A percentile compares a stretch with the other conserved stretches of the same genome.
These are phyloP conservation scores for Intellagama lesueurii DNA, from an alignment of 2,797 vertebrate species.

Conservation along the genomic window DNA sequence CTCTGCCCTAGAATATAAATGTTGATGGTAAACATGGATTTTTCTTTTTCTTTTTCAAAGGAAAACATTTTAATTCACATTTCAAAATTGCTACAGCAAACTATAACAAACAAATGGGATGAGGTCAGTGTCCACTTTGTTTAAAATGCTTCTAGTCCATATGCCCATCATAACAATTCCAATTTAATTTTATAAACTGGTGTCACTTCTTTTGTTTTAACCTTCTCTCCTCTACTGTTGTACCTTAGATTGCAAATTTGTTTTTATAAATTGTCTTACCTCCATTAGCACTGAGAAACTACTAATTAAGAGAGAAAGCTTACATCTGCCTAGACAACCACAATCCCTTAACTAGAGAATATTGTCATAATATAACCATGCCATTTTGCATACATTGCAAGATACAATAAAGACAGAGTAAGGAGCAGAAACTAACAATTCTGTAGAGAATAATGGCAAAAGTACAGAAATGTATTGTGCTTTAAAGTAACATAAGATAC, in stretches of 20 bases:
- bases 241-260: background rate
- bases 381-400: background rate
- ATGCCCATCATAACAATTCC: no score
- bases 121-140: no score
- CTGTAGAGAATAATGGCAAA: background rate
- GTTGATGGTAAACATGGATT: no score
- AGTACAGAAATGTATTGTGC: background rate
- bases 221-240: background rate
- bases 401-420: background rate
- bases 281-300: background rate
- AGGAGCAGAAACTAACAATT: background rate
- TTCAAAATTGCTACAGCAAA: no score
- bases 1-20: no score
- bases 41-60: no score
- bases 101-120: no score
- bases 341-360: background rate
- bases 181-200: background rate
- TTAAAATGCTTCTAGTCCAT: no score
- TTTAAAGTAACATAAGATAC: background rate
- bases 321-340: background rate
- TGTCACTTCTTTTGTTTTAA: background rate
- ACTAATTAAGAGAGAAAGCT: background rate
- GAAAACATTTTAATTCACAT: no score
- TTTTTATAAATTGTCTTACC: background rate
- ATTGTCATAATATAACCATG: background rate